Evolutionary conservation across 2,797 vertebrate genomes (phyloP), one percentile per base, ranked within the genome.

Genomic region (Sparus aurata): DNA sequence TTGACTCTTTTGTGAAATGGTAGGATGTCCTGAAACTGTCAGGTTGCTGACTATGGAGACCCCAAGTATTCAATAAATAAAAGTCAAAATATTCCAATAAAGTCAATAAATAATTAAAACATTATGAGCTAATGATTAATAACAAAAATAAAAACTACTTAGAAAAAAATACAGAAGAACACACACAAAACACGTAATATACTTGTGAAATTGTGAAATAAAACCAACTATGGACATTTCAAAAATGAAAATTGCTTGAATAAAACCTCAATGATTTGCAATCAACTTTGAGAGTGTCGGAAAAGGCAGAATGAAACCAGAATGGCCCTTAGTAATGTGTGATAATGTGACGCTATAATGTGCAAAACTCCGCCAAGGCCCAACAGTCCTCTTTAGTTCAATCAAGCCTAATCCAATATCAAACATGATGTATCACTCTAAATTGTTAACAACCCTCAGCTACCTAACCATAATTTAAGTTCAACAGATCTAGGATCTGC

Each of bases 1-100:
- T 98, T 34, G 97, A 98, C 91, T 95, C 98, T 0, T 99, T 99
- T 76, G 96, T 99, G 50, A 99, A 98, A 95, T 99, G 98, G 98
- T 99, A 95, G 81, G 90, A 87, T 20, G 12, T 54, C 38, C 34
- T 72, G 10, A 30, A 45, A 64, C n/a, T n/a, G 7, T 50, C 17
- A 43, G 23, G 0, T 30, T 23, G 49, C 3, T 2, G 17, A n/a
- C 10, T 12, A 2, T 3, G 16, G 45, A 53, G 43, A 49, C 20
- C 6, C 55, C 49, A 67, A 27, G 15, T 17, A 5, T 46, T 54
- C 16, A 41, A 1, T 34, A n/a, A n/a, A n/a, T n/a, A 34, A 34
- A 34, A 34, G 30, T 34, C 0, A 34, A 34, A 34, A 34, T 34
- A 34, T 34, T 34, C 30, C 34, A 34, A 34, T 7, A 34, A 58